Percentiles rank a stretch among this genome's conserved stretches.
Conservation (phyloP, 2,113 vertebrate species). For the Epinephelus cyanopodus region DNA sequence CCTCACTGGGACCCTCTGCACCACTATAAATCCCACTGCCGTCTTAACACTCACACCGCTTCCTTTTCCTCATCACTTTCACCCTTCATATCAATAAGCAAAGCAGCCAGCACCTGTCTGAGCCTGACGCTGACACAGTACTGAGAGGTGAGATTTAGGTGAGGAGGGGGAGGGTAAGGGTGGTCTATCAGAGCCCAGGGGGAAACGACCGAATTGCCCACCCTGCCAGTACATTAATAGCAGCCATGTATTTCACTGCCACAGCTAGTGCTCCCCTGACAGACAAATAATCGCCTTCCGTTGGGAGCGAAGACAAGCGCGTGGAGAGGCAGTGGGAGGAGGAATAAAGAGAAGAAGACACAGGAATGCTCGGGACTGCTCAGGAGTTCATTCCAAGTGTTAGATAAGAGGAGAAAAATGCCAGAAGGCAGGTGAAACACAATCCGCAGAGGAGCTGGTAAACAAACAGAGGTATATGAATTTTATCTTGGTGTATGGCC, state of each 20-base stretch:
- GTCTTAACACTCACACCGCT: conserved; percentile 36
- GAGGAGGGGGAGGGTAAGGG: background rate
- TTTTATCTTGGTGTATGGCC: background rate
- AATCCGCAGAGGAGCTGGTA: conserved; percentile 23
- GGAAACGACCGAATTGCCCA: conserved; percentile 56
- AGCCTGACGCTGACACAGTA: conserved; percentile 34
- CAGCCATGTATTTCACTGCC: conserved; percentile 68
- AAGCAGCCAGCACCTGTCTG: background rate
- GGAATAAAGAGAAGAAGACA: conserved; percentile 31
- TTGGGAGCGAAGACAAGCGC: conserved; percentile 40
- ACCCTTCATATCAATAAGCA: conserved; percentile 41
- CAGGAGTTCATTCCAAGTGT: conserved; percentile 42
- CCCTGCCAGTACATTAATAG: conserved; percentile 67
- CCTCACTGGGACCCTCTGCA: conserved; percentile 65
- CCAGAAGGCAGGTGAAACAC: conserved; percentile 28
- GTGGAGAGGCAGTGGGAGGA: conserved; percentile 37
- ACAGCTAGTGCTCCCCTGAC: conserved; percentile 58
- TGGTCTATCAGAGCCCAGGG: conserved; percentile 32
- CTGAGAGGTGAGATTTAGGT: conserved; percentile 43
- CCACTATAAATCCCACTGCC: conserved; percentile 74
- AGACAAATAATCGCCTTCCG: conserved; percentile 71
- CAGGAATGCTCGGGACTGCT: conserved; percentile 26
- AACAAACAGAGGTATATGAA: conserved; percentile 12
- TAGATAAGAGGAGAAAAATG: conserved; percentile 38
- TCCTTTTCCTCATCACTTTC: conserved; percentile 45